Evolutionary conservation across 2,113 vertebrate genomes (phyloP).

Genomic region (Cyphomyrus discorhynchus): DNA sequence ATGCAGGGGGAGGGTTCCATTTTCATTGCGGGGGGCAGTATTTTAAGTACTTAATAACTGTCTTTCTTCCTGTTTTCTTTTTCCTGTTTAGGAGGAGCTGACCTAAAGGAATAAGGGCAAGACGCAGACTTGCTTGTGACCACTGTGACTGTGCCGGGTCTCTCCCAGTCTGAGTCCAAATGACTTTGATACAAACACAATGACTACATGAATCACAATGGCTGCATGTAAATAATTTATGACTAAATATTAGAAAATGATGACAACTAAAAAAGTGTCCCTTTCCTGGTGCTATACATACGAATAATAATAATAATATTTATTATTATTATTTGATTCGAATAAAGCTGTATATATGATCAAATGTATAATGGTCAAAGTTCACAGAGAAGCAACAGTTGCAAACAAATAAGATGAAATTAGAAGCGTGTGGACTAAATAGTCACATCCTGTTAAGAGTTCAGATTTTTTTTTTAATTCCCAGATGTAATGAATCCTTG

Average conservation of each 20-base stretch:
- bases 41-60: neutral
- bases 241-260: slow-evolving; percentile 54
- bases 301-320: neutral
- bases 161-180: neutral
- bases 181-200: slow-evolving; percentile 34
- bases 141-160: neutral
- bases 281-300: slow-evolving; percentile 47
- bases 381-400: neutral
- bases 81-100: neutral
- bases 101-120: neutral
- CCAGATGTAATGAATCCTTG: neutral
- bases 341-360: slow-evolving; percentile 49
- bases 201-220: slow-evolving; percentile 53
- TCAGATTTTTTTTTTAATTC: neutral
- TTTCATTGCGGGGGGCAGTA: slow-evolving; percentile 26
- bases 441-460: neutral
- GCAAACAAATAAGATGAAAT: neutral
- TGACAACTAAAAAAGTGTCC: slow-evolving; percentile 60
- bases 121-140: neutral
- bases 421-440: neutral
- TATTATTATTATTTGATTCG: slow-evolving; percentile 29
- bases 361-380: slow-evolving; percentile 20
- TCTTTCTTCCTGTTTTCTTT: slow-evolving; percentile 36
- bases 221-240: slow-evolving; percentile 54
- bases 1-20: slow-evolving; percentile 64